Percentiles rank a stretch among this genome's conserved stretches.
These are phyloP conservation scores for Ibycter americanus DNA, from an alignment of 2,797 vertebrate genomes.

Conservation along the genomic window DNA sequence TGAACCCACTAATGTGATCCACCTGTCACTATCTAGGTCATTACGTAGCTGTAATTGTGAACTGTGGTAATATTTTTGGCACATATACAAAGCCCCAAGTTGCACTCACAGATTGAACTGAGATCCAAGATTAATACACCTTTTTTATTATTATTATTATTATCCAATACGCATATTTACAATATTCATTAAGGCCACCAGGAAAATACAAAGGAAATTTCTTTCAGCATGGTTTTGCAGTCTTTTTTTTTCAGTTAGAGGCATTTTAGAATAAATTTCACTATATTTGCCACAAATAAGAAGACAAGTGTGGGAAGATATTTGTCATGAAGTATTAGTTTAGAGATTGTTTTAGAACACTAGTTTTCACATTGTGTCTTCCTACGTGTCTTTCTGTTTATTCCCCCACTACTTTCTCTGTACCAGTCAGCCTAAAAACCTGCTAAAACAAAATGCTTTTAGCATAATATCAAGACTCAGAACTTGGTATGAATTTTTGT, in stretches of 20 bases:
- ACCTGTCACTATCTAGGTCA: constrained; percentile 35
- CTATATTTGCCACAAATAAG: neutral
- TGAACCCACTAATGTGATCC: constrained; percentile 14
- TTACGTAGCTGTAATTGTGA: neutral
- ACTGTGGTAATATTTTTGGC: neutral
- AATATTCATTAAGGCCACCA: neutral
- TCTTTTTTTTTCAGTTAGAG: neutral
- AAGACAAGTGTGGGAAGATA: neutral
- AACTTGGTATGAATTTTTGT: constrained; percentile 1
- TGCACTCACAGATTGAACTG: neutral
- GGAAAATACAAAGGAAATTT: neutral
- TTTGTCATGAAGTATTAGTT: neutral
- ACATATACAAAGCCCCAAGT: neutral
- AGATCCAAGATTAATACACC: neutral
- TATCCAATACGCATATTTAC: neutral
- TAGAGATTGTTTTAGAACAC: neutral
- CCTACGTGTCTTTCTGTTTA: neutral
- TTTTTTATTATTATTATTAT: too few relatives aligned
- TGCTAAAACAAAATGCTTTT: neutral
- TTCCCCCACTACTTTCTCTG: neutral
- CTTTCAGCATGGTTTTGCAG: neutral
- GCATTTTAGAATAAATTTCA: neutral
- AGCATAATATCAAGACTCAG: neutral
- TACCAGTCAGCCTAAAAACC: neutral
- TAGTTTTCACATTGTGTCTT: neutral